A percentile compares a stretch with the other conserved stretches of the same genome.
These are phyloP conservation scores for Syrmaticus mikado DNA, from an alignment of 2,113 vertebrate species.

Conservation along the genomic window DNA sequence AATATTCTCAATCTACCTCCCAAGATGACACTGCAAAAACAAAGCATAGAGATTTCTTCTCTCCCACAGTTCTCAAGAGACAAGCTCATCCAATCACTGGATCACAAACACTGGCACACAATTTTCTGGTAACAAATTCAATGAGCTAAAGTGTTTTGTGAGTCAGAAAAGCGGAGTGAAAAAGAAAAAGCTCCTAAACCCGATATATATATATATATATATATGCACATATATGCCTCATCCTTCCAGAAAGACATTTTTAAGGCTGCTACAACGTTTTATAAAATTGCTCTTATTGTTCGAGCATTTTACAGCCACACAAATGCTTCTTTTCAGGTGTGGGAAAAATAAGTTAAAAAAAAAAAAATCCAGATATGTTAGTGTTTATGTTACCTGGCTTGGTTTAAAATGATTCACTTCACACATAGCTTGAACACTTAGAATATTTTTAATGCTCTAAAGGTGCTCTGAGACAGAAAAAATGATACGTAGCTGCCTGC, in stretches of 20 bases:
- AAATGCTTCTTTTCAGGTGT: not conserved
- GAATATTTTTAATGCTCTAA: conserved; percentile 25
- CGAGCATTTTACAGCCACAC: not conserved
- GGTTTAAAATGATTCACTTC: conserved; percentile 31
- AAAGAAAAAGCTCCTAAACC: not conserved
- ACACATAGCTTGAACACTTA: conserved; percentile 24
- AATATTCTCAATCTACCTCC: not conserved
- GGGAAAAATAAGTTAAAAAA: not conserved
- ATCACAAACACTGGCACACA: not conserved
- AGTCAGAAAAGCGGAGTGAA: not conserved
- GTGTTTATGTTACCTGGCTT: not conserved
- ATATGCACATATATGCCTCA: not conserved
- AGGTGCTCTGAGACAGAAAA: conserved; percentile 49
- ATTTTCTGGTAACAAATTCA: conserved; percentile 25
- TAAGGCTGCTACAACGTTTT: not conserved
- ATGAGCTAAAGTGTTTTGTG: not conserved
- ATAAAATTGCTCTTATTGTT: conserved; percentile 32
- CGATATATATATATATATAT: accelerated
- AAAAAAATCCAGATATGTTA: not conserved
- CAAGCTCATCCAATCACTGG: conserved; percentile 17
- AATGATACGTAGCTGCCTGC: conserved; percentile 32
- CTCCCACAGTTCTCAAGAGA: not conserved
- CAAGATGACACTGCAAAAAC: not conserved
- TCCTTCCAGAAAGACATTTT: not conserved
- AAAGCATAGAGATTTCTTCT: conserved; percentile 9